Conservation (phyloP, 2,113 vertebrate genomes). For the Sinocyclocheilus grahami region DNA sequence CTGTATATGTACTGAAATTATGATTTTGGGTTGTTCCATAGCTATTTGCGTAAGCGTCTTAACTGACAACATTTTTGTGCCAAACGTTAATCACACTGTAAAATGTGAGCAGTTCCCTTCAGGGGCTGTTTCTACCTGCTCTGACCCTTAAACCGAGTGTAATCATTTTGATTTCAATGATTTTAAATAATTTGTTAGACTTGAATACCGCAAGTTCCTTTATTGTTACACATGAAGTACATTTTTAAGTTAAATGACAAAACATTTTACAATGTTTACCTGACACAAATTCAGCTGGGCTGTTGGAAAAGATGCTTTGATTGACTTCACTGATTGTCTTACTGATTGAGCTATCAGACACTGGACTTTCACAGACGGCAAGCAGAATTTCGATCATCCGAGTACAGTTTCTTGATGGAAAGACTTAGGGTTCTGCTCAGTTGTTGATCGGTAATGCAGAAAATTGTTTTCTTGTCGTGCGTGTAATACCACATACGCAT, state of each 20-base stretch:
- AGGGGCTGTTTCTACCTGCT: background rate
- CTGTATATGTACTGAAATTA: background rate
- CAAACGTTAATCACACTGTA: background rate
- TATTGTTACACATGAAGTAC: background rate
- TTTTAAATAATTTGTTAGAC: background rate
- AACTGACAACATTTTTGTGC: background rate
- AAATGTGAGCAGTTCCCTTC: background rate
- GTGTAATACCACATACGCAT: background rate
- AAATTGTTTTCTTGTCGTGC: background rate
- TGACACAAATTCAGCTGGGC: conserved; percentile 74
- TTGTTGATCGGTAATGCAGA: background rate
- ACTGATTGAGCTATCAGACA: conserved; percentile 85
- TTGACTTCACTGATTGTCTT: conserved; percentile 80
- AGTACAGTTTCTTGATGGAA: background rate
- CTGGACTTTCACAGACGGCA: conserved; percentile 35
- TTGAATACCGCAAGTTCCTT: background rate
- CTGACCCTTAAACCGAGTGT: background rate
- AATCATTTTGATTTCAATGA: background rate
- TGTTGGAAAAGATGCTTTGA: conserved; percentile 82
- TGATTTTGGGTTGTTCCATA: background rate
- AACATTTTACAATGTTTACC: conserved; percentile 16
- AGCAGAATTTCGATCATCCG: conserved; percentile 35
- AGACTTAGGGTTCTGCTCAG: background rate
- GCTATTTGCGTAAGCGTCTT: background rate
- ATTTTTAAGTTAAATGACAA: background rate